Conservation (phyloP, 2,888 invertebrate genomes). For the Drosophila falleni region DNA sequence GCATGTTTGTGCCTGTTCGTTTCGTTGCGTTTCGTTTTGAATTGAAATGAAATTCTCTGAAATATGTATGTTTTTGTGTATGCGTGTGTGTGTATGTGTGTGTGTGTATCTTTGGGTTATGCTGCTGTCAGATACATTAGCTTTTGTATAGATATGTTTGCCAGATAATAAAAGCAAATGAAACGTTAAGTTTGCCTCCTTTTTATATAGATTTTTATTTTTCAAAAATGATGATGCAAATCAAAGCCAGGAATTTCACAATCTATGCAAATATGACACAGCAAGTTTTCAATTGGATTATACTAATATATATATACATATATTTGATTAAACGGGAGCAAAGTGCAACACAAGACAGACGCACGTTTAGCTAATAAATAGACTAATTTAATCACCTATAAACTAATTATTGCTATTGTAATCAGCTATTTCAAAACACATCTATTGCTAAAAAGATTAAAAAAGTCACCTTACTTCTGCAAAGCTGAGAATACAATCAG, state of each 20-base stretch:
- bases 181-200: slow-evolving; percentile 11
- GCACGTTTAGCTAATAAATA: slow-evolving; percentile 2
- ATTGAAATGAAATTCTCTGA: slow-evolving; percentile 62
- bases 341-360: background rate
- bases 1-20: slow-evolving; percentile 33
- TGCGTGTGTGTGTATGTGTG: slow-evolving; percentile 18
- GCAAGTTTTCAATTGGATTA: slow-evolving; percentile 20
- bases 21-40: slow-evolving; percentile 48
- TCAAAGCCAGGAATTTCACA: slow-evolving; percentile 50
- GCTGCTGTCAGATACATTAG: slow-evolving; percentile 61
- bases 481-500: too few species aligned
- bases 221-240: slow-evolving; percentile 9
- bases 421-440: background rate
- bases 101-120: slow-evolving; percentile 32
- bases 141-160: slow-evolving; percentile 54
- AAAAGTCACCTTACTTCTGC: background rate
- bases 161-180: slow-evolving; percentile 42
- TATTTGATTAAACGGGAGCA: background rate
- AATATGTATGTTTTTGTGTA: slow-evolving; percentile 11
- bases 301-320: background rate
- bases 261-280: slow-evolving; percentile 56
- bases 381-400: slow-evolving; percentile 1
- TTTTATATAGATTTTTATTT: background rate
- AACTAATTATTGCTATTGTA: slow-evolving; percentile 1
- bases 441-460: background rate